Percentiles rank a stretch among this genome's conserved stretches.
Evolutionary conservation across 2,888 invertebrate species (phyloP).

Genomic region (Ctenicera cuprea): DNA sequence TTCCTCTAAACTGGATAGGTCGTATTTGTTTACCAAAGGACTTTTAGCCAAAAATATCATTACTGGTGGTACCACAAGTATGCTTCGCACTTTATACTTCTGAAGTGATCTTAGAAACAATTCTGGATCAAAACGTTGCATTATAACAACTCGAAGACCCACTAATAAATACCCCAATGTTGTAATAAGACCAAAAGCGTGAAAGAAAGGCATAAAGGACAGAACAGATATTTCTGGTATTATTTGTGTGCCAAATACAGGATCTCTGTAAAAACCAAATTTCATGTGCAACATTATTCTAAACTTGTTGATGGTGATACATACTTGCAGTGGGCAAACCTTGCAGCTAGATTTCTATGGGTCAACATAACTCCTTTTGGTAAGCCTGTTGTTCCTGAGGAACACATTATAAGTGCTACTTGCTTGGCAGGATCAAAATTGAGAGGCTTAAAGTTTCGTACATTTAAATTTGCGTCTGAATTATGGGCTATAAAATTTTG

Average conservation of each 20-base stretch:
- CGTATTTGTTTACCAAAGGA: constrained; percentile 82
- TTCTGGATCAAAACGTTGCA: constrained; percentile 81
- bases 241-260: neutral
- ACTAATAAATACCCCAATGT: constrained; percentile 56
- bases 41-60: constrained; percentile 87
- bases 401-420: constrained; percentile 72
- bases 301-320: constrained; percentile 25
- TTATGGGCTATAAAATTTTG: constrained; percentile 70
- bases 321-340: constrained; percentile 23
- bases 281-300: neutral
- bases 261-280: constrained; percentile 14
- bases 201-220: constrained; percentile 60
- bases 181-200: constrained; percentile 61
- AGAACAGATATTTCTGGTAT: constrained; percentile 53
- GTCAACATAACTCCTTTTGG: constrained; percentile 81
- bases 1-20: constrained; percentile 80
- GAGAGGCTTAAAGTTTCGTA: constrained; percentile 35
- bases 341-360: constrained; percentile 72
- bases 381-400: constrained; percentile 82
- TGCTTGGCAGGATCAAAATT: constrained; percentile 55
- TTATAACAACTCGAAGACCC: constrained; percentile 65
- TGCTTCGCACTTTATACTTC: constrained; percentile 78
- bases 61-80: constrained; percentile 86
- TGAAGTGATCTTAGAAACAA: constrained; percentile 81
- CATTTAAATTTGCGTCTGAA: constrained; percentile 46